Percentiles rank a stretch among this genome's conserved stretches.
phyloP scores from a whole-genome alignment of 35 echinoderm and acorn worm species.

The Lytechinus pictus region DNA sequence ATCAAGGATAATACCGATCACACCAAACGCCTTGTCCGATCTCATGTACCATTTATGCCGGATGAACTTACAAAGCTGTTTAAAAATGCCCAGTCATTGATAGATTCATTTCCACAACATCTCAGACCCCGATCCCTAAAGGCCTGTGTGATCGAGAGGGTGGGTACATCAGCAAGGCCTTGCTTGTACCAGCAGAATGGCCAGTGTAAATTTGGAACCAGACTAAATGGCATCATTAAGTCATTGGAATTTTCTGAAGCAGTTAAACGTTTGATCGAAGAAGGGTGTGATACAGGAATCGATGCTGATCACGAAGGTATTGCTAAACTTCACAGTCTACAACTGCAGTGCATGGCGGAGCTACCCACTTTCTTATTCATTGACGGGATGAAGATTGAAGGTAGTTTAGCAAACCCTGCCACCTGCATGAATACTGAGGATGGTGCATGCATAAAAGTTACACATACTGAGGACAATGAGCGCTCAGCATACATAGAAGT shows the following conservation, averaged over 20 bases:
- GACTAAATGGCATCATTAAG: background rate
- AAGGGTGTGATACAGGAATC: background rate
- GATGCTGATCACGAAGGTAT: background rate
- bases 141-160: background rate
- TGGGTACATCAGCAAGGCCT: background rate
- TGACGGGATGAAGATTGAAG: background rate
- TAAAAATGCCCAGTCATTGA: background rate
- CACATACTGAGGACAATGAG: background rate
- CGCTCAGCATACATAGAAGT: background rate
- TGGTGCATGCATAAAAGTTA: background rate
- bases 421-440: background rate
- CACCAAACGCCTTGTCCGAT: background rate
- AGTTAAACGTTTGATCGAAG: background rate
- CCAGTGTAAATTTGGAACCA: background rate
- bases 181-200: background rate
- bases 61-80: background rate
- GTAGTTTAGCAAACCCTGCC: background rate
- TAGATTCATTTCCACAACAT: background rate
- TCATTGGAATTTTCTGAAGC: background rate
- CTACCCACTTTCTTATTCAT: background rate
- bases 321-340: background rate
- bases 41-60: background rate
- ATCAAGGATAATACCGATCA: background rate
- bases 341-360: background rate
- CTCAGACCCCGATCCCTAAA: background rate